A percentile compares a stretch with the other conserved stretches of the same genome.
These are phyloP conservation scores for Naja naja DNA, from an alignment of 2,113 vertebrate genomes.

Conservation along the genomic window DNA sequence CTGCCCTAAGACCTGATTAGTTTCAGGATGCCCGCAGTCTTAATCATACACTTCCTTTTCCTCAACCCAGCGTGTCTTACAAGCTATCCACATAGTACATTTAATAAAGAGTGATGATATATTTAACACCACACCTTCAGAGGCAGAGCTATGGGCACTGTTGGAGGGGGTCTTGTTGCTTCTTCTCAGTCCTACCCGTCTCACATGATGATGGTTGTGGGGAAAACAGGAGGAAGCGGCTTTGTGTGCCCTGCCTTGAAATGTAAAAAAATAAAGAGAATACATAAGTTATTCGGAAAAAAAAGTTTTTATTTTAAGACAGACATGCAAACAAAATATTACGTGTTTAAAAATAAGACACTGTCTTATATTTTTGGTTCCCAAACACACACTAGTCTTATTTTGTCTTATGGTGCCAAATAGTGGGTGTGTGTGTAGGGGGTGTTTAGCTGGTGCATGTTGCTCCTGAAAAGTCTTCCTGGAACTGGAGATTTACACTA, in stretches of 20 bases:
- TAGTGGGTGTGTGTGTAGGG: too few relatives aligned
- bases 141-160: not conserved
- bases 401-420: too few relatives aligned
- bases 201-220: not conserved
- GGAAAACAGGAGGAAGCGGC: not conserved
- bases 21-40: not conserved
- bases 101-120: not conserved
- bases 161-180: not conserved
- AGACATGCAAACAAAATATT: too few relatives aligned
- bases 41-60: not conserved
- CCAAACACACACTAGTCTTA: too few relatives aligned
- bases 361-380: too few relatives aligned
- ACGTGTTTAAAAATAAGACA: too few relatives aligned
- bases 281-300: not conserved
- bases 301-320: too few relatives aligned
- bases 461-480: too few relatives aligned
- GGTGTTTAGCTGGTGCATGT: too few relatives aligned
- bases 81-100: not conserved
- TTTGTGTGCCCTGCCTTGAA: not conserved
- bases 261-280: not conserved
- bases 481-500: too few relatives aligned
- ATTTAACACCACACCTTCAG: not conserved
- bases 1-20: not conserved
- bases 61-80: not conserved
- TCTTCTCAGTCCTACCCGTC: not conserved